Conservation (phyloP, 2,888 invertebrate species). For the Harpalus rubripes region DNA sequence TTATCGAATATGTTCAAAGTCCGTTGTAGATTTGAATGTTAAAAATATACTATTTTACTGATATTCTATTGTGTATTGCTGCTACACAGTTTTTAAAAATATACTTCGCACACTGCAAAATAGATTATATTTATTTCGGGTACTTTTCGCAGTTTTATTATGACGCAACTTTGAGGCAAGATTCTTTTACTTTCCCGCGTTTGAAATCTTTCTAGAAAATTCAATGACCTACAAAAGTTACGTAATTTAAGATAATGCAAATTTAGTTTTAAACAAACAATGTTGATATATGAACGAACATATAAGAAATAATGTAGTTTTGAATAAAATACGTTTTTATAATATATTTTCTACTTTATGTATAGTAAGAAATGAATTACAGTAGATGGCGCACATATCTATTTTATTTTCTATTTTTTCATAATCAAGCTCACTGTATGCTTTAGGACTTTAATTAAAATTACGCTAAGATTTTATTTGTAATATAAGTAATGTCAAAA, state of each 20-base stretch:
- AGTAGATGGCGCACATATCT: not conserved
- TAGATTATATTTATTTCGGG: not conserved
- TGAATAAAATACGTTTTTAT: not conserved
- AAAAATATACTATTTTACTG: slow-evolving; percentile 34
- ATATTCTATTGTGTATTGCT: slow-evolving; percentile 2
- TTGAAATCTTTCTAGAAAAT: slow-evolving; percentile 57
- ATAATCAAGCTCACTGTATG: too few species aligned
- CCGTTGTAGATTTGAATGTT: slow-evolving; percentile 12
- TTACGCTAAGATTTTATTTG: too few species aligned
- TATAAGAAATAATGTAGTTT: not conserved
- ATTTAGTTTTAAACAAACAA: slow-evolving; percentile 39
- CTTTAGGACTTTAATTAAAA: too few species aligned
- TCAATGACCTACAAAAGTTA: slow-evolving; percentile 58
- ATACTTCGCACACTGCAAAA: not conserved
- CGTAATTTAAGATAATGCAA: slow-evolving; percentile 57
- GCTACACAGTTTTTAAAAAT: not conserved
- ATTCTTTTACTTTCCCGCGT: slow-evolving; percentile 38
- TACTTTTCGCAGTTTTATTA: not conserved
- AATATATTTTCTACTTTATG: not conserved
- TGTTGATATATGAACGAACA: not conserved
- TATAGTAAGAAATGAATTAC: not conserved
- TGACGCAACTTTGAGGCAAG: not conserved
- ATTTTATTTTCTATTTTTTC: not conserved
- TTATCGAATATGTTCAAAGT: slow-evolving; percentile 59
- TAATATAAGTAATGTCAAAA: too few species aligned